Evolutionary conservation across 2,797 vertebrate genomes (phyloP).

Genomic region (Falco peregrinus): DNA sequence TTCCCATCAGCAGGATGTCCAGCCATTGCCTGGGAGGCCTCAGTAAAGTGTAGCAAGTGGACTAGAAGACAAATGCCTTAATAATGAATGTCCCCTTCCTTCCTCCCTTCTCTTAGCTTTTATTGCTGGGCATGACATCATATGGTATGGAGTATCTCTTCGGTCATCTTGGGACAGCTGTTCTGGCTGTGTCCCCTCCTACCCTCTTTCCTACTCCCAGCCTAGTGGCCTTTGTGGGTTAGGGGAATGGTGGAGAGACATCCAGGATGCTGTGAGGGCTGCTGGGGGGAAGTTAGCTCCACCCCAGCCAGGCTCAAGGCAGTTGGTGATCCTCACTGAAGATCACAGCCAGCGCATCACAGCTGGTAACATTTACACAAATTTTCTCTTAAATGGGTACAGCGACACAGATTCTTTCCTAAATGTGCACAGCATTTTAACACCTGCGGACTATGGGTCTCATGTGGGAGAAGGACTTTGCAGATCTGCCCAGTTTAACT

Average conservation of each 20-base stretch:
- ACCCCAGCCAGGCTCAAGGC: background rate
- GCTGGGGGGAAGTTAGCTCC: background rate
- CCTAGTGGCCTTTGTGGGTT: too few species aligned
- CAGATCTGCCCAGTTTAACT: background rate
- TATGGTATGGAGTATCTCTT: background rate
- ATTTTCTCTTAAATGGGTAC: too few species aligned
- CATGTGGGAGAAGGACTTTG: background rate
- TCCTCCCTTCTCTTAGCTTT: too few species aligned
- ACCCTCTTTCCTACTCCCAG: too few species aligned
- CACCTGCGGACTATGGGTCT: fast-evolving
- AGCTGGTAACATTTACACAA: background rate
- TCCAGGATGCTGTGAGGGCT: background rate
- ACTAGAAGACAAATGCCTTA: background rate
- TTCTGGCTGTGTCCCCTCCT: background rate
- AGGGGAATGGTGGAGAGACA: background rate
- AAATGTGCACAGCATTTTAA: background rate
- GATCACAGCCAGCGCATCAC: background rate
- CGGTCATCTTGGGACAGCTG: background rate
- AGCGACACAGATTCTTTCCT: background rate
- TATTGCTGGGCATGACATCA: too few species aligned
- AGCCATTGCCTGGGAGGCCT: background rate
- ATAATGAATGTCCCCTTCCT: background rate
- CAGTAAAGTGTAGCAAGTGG: fast-evolving
- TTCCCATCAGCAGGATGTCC: background rate
- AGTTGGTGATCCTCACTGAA: background rate